These are phyloP conservation scores for Acanthurus leucopareius DNA, from an alignment of 2,797 vertebrate genomes.

Conservation along the genomic window DNA sequence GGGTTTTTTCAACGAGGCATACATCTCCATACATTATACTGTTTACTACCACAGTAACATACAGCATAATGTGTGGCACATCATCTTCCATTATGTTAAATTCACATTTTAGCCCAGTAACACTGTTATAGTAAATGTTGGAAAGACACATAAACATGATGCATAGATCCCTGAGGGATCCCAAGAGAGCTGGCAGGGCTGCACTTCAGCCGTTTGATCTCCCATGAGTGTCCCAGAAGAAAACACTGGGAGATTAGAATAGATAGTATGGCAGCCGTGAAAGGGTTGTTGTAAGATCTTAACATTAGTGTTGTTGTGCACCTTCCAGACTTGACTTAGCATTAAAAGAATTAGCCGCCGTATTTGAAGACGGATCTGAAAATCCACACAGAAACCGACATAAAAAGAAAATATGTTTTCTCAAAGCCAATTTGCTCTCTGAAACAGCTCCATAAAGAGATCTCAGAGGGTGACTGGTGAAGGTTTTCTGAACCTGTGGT, in stretches of 20 bases:
- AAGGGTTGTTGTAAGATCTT: not conserved
- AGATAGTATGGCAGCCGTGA: not conserved
- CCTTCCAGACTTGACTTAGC: constrained; percentile 1
- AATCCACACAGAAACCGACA: constrained; percentile 18
- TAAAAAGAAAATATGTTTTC: constrained; percentile 16
- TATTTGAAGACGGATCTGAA: not conserved
- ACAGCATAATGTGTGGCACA: not conserved
- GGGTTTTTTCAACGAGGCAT: not conserved
- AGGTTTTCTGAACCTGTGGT: constrained; percentile 31
- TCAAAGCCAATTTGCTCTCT: constrained; percentile 29
- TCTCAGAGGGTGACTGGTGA: constrained; percentile 27
- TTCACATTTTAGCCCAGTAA: not conserved
- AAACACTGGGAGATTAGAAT: constrained; percentile 13
- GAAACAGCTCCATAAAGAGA: constrained; percentile 25
- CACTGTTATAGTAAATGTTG: not conserved
- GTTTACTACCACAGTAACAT: no score
- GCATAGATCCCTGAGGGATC: not conserved
- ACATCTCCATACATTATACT: not conserved
- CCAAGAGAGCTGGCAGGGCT: constrained; percentile 1
- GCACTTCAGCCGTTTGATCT: constrained; percentile 19
- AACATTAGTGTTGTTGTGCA: constrained; percentile 11
- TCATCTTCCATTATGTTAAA: not conserved
- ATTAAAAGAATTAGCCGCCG: constrained; percentile 8
- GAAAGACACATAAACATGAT: constrained; percentile 19
- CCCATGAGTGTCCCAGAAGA: constrained; percentile 12